Evolutionary conservation across 2,888 invertebrate genomes (phyloP), one percentile per base, ranked within the genome.

Genomic region (Ormyrus rosae): DNA sequence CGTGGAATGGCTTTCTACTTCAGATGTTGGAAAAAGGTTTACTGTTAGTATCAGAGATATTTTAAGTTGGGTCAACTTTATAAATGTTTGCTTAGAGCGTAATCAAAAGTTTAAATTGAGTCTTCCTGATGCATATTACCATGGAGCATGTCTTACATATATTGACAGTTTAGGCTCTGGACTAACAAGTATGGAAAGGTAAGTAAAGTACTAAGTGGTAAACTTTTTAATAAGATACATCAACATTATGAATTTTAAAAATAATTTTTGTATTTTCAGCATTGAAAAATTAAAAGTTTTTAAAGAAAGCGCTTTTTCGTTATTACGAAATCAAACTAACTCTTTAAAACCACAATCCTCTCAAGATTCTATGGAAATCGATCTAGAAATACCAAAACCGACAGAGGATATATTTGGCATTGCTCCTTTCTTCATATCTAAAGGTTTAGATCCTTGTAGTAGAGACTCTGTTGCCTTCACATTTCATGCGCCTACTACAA

Each of bases 11-110:
- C 93, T 98, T 83, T 93, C 93, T 83, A 91, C 89, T 55, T 94
- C 94, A 0, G 94, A 95, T 86, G 92, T 96, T 60, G 96, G 97
- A 6, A 93, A 92, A 88, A 95, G 96, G 86, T 95, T 96, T 84
- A 95, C 95, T 5, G 94, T 97, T 80, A 99, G 97, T 85, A 96
- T 99, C 82, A 94, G 99, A 85, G 99, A 99, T 90, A 93, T 98
- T 78, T 91, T 99, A 46, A 95, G 97, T 0, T 99, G 99, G 99
- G 96, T 97, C 0, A 92, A 95, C 84, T 99, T 98, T 88, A 95
- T 99, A 81, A 97, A 98, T 89, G 90, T 90, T 10, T 93, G 94
- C 58, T 11, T 80, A 0, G 80, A 77, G 5, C 78, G 79, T 86
- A 51, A 13, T 7, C 67, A 58, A 6, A 70, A 53, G 5, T 69